Base-by-base conservation (phyloP, 2,113 vertebrate species). In the Mandrillus leucophaeus region DNA sequence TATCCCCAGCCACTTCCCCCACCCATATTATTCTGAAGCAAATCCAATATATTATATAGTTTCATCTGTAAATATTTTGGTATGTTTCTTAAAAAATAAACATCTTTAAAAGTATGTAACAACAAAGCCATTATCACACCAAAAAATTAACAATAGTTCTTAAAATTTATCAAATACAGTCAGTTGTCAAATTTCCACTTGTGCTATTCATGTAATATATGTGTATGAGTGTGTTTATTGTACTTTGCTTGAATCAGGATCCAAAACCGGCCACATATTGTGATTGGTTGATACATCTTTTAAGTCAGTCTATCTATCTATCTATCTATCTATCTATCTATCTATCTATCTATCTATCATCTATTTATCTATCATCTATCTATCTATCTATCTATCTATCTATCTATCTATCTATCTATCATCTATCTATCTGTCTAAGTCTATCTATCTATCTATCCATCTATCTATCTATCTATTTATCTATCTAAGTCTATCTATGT, bases 1-100 rank as follows among this genome's bases (percentile, higher is more conserved):
- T 68, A 23, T 8, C 22, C 35, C 17, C 17, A 38, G 5, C 1
- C 1, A 17, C n/a, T 45, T 66, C 32, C 82, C 38, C 30, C 3
- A 8, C 16, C 30, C 52, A 3, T 43, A 52, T 43, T 68, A 79
- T 92, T 91, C 73, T 79, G 59, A 97, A 79, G 64, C 45, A 89
- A 90, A 82, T 66, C 30, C 11, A 40, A 84, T 17, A 43, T 50
- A 10, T 22, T 38, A 59, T 22, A n/a, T 13, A 9, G 23, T 55
- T 93, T 88, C 20, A 78, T 35, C 20, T 95, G 6, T 43, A 94
- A 66, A 61, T 61, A 85, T 76, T 78, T 92, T 16, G 8, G 2
- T 43, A 57, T 59, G 12, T 50, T 3, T 11, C 35, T 73, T 25
- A 92, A 87, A 86, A 85, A 79, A 52, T 22, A 38, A 93, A 66